Conservation (phyloP, 2,797 vertebrate genomes). For the Cossypha heuglini region DNA sequence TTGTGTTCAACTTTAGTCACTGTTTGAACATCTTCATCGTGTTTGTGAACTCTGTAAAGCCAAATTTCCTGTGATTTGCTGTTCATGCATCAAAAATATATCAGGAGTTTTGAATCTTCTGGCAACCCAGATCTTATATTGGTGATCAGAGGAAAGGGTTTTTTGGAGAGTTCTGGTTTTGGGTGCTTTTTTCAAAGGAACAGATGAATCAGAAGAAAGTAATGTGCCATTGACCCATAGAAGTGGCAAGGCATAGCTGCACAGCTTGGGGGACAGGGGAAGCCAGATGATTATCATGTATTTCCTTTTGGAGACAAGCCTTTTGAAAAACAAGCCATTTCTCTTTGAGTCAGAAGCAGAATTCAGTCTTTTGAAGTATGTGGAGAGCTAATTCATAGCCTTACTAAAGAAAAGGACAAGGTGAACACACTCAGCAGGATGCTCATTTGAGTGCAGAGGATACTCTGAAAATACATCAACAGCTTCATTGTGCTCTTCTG, state of each 20-base stretch:
- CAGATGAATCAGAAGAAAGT: background rate
- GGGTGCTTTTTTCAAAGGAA: background rate
- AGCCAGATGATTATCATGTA: background rate
- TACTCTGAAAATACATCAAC: background rate
- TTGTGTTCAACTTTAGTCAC: background rate
- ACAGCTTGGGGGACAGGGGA: background rate
- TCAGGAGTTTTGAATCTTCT: background rate
- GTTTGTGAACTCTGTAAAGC: background rate
- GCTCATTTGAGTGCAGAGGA: background rate
- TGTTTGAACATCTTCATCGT: background rate
- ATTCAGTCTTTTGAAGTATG: background rate
- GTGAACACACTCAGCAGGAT: background rate
- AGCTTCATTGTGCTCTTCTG: background rate
- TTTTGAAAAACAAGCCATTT: background rate
- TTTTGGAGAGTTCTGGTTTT: background rate
- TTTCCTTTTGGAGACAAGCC: background rate
- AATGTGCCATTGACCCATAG: background rate
- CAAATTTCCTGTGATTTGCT: background rate
- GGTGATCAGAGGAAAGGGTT: background rate
- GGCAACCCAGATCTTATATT: background rate
- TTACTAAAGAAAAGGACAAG: background rate
- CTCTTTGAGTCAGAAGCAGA: background rate
- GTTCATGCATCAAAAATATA: background rate
- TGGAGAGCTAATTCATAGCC: background rate
- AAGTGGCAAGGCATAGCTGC: background rate